Evolutionary conservation across 1,140 invertebrate genomes (phyloP).

Genomic region (Drosophila takahashii): DNA sequence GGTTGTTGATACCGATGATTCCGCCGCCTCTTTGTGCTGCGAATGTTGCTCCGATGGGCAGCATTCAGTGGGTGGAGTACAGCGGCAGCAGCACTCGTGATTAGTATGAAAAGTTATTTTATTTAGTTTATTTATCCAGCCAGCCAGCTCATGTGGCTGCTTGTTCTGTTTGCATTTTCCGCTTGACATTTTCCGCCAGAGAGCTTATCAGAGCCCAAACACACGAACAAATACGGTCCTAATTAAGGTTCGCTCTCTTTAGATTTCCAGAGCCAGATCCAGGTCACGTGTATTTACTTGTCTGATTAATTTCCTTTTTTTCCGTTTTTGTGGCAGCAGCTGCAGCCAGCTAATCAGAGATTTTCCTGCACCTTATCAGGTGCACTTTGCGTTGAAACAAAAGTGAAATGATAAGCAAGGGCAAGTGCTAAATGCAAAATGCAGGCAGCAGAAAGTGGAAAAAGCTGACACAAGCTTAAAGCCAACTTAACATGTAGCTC

Average conservation of each 20-base stretch:
- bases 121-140: conserved; percentile 55
- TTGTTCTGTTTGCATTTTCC: conserved; percentile 27
- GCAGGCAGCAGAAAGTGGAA: conserved; percentile 12
- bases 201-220: conserved; percentile 40
- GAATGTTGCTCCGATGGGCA: not conserved
- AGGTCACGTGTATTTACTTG: conserved; percentile 72
- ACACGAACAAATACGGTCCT: conserved; percentile 40
- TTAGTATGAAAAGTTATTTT: conserved; percentile 49
- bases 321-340: conserved; percentile 19
- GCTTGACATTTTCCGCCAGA: conserved; percentile 43
- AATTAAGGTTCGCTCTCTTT: conserved; percentile 38
- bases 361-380: conserved; percentile 18
- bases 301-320: conserved; percentile 40
- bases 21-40: conserved; percentile 35
- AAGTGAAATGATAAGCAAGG: conserved; percentile 56
- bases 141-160: conserved; percentile 18
- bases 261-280: conserved; percentile 39
- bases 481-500: conserved; percentile 24
- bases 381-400: conserved; percentile 39
- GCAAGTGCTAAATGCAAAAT: conserved; percentile 35
- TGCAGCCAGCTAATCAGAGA: conserved; percentile 38
- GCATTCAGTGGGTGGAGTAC: conserved; percentile 25
- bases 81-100: conserved; percentile 30
- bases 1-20: conserved; percentile 46
- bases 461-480: conserved; percentile 9